These are phyloP conservation scores for Podiceps cristatus DNA, from an alignment of 2,113 vertebrate genomes.

Conservation along the genomic window DNA sequence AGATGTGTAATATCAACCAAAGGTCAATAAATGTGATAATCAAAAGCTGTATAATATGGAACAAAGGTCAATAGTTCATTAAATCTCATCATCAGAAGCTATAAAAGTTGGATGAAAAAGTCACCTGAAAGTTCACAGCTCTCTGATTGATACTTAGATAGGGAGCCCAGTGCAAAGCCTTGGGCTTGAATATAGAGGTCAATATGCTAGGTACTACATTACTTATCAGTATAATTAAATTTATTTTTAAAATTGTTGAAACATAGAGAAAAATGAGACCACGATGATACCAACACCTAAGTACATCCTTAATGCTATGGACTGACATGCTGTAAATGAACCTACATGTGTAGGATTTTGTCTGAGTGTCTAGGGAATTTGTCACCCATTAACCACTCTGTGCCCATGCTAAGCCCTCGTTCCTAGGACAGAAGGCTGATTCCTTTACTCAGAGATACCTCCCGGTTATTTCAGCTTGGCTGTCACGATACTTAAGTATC, in stretches of 20 bases:
- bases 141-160: background rate
- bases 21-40: background rate
- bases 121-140: background rate
- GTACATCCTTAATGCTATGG: background rate
- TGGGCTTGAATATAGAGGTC: background rate
- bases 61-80: background rate
- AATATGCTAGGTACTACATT: background rate
- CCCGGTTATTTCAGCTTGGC: background rate
- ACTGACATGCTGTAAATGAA: background rate
- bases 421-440: background rate
- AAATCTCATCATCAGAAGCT: background rate
- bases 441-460: background rate
- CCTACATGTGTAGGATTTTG: background rate
- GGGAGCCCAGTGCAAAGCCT: background rate
- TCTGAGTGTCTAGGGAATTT: background rate
- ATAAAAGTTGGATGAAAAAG: background rate
- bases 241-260: background rate
- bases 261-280: background rate
- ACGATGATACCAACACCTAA: background rate
- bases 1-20: background rate
- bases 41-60: background rate
- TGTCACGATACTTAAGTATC: background rate
- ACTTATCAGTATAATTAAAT: background rate
- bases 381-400: background rate
- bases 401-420: background rate